Percentiles rank a stretch among this genome's conserved stretches.
phyloP scores from a whole-genome alignment of 2,888 invertebrate species.

The Stenurella melanura region DNA sequence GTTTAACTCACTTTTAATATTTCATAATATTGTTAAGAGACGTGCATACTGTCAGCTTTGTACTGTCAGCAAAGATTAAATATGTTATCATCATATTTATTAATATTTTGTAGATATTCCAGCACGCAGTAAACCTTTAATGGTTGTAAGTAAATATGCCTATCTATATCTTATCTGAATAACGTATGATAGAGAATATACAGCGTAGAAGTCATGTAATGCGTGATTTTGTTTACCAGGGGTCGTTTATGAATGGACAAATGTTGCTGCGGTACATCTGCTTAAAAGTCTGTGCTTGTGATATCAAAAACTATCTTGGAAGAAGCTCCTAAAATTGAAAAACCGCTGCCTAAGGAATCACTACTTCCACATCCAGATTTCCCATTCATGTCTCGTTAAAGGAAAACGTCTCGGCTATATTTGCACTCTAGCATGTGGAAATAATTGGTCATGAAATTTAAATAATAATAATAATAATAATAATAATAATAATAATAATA shows the following conservation, averaged over 20 bases:
- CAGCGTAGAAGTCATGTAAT: background rate
- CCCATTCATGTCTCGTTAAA: too few relatives aligned
- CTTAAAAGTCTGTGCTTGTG: background rate
- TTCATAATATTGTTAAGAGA: background rate
- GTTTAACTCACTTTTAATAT: background rate
- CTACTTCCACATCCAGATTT: too few relatives aligned
- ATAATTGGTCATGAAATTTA: too few relatives aligned
- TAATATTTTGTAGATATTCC: conserved; percentile 1
- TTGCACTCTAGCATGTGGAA: too few relatives aligned
- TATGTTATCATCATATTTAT: conserved; percentile 21
- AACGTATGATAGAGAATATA: conserved; percentile 9
- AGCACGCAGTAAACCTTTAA: conserved; percentile 11
- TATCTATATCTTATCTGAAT: conserved; percentile 22
- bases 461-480: too few relatives aligned
- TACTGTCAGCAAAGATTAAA: conserved; percentile 6
- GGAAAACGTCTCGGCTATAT: too few relatives aligned
- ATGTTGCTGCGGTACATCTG: background rate
- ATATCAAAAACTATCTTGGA: too few relatives aligned
- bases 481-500: too few relatives aligned
- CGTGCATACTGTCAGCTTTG: background rate
- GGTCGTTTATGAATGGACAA: conserved; percentile 6
- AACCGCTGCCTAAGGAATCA: too few relatives aligned
- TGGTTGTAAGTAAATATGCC: conserved; percentile 4
- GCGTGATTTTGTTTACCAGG: background rate
- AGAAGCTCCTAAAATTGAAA: too few relatives aligned